Evolutionary conservation across 1,140 invertebrate genomes (phyloP).

Genomic region (Sminthurides bifidus): DNA sequence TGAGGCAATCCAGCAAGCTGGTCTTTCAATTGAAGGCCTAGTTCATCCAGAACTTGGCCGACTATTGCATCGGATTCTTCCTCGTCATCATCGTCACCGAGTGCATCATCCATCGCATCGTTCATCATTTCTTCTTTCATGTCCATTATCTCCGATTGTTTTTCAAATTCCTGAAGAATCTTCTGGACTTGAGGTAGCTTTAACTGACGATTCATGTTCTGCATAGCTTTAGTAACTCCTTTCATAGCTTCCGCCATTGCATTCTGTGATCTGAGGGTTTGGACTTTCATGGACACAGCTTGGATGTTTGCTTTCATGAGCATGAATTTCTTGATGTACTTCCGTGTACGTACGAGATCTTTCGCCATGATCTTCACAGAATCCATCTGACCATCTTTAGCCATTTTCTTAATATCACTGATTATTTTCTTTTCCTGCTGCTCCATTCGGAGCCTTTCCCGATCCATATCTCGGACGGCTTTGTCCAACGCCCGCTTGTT

Average conservation of each 20-base stretch:
- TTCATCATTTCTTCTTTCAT: constrained; percentile 99
- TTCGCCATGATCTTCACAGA: constrained; percentile 99
- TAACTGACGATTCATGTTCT: constrained; percentile 93
- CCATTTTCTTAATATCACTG: constrained; percentile 96
- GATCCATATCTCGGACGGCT: constrained; percentile 92
- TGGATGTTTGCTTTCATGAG: constrained; percentile 99
- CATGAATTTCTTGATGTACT: constrained; percentile 97
- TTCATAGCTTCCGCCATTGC: constrained; percentile 99
- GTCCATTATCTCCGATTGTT: constrained; percentile 99
- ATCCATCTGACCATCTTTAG: constrained; percentile 99
- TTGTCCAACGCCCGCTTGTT: constrained; percentile 98
- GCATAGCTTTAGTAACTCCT: constrained; percentile 96
- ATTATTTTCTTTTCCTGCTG: constrained; percentile 99
- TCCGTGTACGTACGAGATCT: constrained; percentile 89
- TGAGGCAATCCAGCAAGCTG: constrained; percentile 76
- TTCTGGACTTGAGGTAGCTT: constrained; percentile 99
- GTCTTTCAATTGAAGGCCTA: constrained; percentile 87
- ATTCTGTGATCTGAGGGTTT: constrained; percentile 95
- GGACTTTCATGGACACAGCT: constrained; percentile 95
- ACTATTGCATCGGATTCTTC: constrained; percentile 92
- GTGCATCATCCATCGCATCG: constrained; percentile 98
- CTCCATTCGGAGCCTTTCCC: constrained; percentile 91
- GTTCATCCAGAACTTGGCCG: constrained; percentile 87
- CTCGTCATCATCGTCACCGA: constrained; percentile 96
- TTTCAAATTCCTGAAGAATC: constrained; percentile 98